These are phyloP conservation scores for Amphiprion ocellaris DNA, from an alignment of 2,113 vertebrate genomes.

Conservation along the genomic window DNA sequence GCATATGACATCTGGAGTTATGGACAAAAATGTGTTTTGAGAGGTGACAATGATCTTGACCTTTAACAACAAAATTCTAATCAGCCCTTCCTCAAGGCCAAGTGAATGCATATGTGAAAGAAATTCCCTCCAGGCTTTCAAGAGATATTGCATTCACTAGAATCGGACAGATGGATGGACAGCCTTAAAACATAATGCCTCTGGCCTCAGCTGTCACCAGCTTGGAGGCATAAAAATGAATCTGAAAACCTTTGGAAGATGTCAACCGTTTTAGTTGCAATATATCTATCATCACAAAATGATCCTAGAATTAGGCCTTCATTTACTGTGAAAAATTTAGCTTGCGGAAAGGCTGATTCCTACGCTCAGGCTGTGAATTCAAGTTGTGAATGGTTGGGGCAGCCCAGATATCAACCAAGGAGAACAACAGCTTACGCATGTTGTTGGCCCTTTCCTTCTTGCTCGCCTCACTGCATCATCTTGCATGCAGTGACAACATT, in stretches of 20 bases:
- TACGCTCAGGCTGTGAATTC: constrained; percentile 24
- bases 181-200: too few relatives aligned
- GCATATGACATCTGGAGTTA: too few relatives aligned
- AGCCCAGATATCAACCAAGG: constrained; percentile 23
- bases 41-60: too few relatives aligned
- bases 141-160: too few relatives aligned
- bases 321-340: background rate
- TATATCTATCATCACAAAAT: background rate
- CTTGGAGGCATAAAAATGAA: background rate
- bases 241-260: background rate
- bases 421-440: background rate
- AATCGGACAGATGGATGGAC: too few relatives aligned
- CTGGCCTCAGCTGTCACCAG: background rate
- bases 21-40: too few relatives aligned
- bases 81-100: too few relatives aligned
- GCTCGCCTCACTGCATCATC: background rate
- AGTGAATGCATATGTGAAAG: too few relatives aligned
- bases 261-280: background rate
- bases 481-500: constrained; percentile 30
- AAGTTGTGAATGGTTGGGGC: background rate
- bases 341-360: background rate
- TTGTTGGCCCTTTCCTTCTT: background rate
- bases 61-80: too few relatives aligned
- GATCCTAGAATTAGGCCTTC: background rate
- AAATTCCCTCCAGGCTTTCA: too few relatives aligned